These are phyloP conservation scores for Nudaria mundana DNA, from an alignment of 2,888 invertebrate genomes.

Conservation along the genomic window DNA sequence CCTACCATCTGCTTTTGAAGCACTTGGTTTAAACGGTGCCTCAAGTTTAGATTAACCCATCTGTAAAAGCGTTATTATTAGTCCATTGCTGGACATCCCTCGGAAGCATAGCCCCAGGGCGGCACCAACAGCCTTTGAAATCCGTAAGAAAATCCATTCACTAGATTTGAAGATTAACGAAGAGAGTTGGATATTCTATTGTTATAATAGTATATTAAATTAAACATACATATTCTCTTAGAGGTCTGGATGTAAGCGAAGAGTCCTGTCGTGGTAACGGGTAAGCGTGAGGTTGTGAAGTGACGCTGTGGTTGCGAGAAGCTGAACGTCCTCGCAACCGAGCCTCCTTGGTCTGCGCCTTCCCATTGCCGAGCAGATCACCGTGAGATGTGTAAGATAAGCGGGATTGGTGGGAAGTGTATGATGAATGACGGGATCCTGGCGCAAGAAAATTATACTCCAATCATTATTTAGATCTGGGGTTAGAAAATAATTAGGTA, in stretches of 20 bases:
- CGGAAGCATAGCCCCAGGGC: too few relatives aligned
- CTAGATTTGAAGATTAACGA: too few relatives aligned
- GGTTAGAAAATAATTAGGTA: background rate
- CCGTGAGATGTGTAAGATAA: conserved; percentile 97
- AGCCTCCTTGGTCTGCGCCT: conserved; percentile 92
- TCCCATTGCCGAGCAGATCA: conserved; percentile 90
- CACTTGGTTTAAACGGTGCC: too few relatives aligned
- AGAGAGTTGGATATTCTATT: too few relatives aligned
- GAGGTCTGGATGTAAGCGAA: conserved; percentile 83
- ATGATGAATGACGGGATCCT: conserved; percentile 96
- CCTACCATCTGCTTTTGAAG: too few relatives aligned
- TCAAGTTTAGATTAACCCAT: too few relatives aligned
- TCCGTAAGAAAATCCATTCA: too few relatives aligned
- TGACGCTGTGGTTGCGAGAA: conserved; percentile 85
- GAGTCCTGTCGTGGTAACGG: conserved; percentile 76
- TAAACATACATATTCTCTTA: conserved; percentile 88
- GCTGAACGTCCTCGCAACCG: conserved; percentile 88
- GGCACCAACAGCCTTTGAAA: too few relatives aligned
- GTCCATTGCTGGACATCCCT: too few relatives aligned
- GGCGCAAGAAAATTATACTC: too few relatives aligned
- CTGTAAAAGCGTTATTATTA: too few relatives aligned
- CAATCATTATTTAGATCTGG: conserved; percentile 3
- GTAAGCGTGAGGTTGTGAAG: conserved; percentile 80
- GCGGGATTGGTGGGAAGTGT: conserved; percentile 96
- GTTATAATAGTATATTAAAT: too few relatives aligned